Conservation (phyloP, 2,888 invertebrate species). For the Orthonychiurus folsomi region DNA sequence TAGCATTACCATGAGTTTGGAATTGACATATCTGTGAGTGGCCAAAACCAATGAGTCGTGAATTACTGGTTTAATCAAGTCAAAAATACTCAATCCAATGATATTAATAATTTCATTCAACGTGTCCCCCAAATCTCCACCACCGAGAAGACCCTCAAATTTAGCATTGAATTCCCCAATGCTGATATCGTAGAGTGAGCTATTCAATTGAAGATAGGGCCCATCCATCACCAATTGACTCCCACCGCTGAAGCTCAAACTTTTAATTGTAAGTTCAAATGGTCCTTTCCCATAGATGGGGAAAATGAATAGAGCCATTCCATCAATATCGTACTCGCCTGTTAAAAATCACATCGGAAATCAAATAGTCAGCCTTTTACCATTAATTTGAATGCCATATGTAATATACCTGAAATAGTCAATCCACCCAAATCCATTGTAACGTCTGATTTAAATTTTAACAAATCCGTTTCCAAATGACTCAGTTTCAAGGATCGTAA, state of each 20-base stretch:
- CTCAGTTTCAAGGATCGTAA: background rate
- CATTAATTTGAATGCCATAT: background rate
- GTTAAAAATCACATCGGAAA: background rate
- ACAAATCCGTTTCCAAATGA: background rate
- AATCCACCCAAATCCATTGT: background rate
- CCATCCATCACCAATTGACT: background rate
- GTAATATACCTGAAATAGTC: background rate
- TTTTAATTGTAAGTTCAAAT: background rate
- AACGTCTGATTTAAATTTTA: background rate
- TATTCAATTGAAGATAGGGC: background rate
- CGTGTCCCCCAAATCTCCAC: constrained; percentile 14
- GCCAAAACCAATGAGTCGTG: background rate
- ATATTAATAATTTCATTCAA: constrained; percentile 16
- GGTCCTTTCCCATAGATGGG: constrained; percentile 6
- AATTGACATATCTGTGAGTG: background rate
- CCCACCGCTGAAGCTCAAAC: background rate
- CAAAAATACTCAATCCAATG: constrained; percentile 5
- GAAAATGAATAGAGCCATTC: constrained; percentile 1
- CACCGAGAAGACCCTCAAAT: constrained; percentile 21
- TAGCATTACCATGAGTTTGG: background rate
- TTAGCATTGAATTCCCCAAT: background rate
- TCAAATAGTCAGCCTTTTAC: background rate
- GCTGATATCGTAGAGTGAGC: background rate
- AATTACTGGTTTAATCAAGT: background rate
- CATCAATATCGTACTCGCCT: constrained; percentile 7